Evolutionary conservation across 2,113 vertebrate species (phyloP).

Genomic region (Crotalus helleri): DNA sequence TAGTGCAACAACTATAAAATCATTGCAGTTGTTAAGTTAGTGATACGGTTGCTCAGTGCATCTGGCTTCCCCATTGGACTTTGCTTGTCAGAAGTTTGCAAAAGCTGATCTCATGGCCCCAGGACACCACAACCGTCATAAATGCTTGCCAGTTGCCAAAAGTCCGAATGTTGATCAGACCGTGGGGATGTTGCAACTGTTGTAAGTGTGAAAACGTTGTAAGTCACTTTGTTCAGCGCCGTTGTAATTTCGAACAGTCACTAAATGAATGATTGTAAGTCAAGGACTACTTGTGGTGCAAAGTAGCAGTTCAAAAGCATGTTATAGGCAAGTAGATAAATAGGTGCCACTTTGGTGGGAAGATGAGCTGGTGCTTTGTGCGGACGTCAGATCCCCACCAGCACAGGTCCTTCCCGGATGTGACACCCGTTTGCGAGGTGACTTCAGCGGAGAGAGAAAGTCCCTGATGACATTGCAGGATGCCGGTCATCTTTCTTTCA

Average conservation of each 20-base stretch:
- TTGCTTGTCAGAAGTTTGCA: not conserved
- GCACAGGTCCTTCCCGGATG: not conserved
- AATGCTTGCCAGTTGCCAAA: not conserved
- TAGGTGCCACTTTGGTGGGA: not conserved
- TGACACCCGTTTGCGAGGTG: not conserved
- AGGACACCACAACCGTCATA: not conserved
- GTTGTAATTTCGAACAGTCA: not conserved
- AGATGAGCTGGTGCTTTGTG: not conserved
- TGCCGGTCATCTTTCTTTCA: not conserved
- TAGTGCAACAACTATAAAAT: not conserved
- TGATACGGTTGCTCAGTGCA: not conserved
- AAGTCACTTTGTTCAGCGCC: not conserved
- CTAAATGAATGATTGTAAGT: not conserved
- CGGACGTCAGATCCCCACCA: not conserved
- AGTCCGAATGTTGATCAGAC: not conserved
- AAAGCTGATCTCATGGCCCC: not conserved
- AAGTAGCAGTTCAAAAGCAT: not conserved
- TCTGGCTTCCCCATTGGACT: not conserved
- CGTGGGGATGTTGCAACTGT: not conserved
- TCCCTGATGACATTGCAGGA: not conserved
- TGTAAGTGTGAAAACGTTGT: not conserved
- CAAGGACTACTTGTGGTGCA: not conserved
- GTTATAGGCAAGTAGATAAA: not conserved
- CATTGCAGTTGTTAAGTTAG: not conserved
- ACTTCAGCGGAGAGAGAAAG: not conserved